Evolutionary conservation across 1,140 invertebrate species (phyloP), one percentile per base, ranked within the genome.

Genomic region (Dinoponera quadriceps): DNA sequence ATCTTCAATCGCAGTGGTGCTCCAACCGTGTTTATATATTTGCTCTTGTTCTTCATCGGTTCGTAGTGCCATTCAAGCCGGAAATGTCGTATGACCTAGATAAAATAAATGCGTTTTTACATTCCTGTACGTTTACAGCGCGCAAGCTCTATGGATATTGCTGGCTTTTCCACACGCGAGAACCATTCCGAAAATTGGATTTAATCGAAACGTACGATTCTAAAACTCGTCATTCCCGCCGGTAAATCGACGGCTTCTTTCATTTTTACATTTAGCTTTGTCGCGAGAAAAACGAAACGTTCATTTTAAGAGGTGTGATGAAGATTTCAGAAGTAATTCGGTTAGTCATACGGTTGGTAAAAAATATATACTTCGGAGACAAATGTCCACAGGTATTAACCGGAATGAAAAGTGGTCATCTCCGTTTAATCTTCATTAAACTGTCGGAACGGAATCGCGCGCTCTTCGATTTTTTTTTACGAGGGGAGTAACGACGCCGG

Each of bases 1-100:
- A 94, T 80, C 77, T 90, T 92, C 18, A 93, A 90, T 86, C 87
- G 90, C 65, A 94, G 82, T 16, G 94, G 93, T n/a, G 91, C 88
- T 14, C 78, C 90, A 1, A 94, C 86, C 1, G 89, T 91, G 48
- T 93, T 94, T 65, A 94, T 92, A 73, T 93, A 89, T 54, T 88
- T 87, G 49, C 90, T 92, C 66, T 90, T 86, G 29, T 90, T 90
- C 63, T 88, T 72, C 11, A 93, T 89, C 5, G 92, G 88, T 81
- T 84, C 90, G 55, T 91, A 77, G 77, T 93, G 89, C 90, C 92
- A 94, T 86, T 94, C 92, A 7, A 95, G 33, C 18, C 77, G 69
- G 85, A 92, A 94, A 71, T 94, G 92, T 55, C 89, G 84, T 22
- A 94, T 38, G 27, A 94, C 68, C 92, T 94, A n/a, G 27, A 60